Base-by-base conservation (phyloP, 2,113 vertebrate genomes). In the Lophochroa leadbeateri region DNA sequence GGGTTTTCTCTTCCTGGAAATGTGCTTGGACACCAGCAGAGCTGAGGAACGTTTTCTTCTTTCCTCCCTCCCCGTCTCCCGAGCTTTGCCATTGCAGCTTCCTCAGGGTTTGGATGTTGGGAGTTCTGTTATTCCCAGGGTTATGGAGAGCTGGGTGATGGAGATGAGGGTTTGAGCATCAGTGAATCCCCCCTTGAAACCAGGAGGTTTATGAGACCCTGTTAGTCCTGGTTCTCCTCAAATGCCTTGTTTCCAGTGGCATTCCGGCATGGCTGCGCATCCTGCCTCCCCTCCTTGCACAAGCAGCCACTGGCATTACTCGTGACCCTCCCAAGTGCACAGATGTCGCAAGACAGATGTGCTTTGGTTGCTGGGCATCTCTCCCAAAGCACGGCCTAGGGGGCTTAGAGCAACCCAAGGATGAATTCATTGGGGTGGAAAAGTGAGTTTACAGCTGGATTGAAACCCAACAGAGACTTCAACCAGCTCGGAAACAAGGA, bases 1-100 rank as follows among this genome's bases (percentile, higher is more conserved):
- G 79, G 67, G 28, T 1, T 33, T 44, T 64, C 90, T 77, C 55
- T 52, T 79, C 82, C 88, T 94, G 83, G 91, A 91, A 88, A 3
- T 0, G 0, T 11, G 27, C 31, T 93, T 14, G 13, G 70, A 49
- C 41, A 5, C 5, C 1, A 17, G n/a, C 9, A 9, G 18, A 13
- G 47, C 37, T 13, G 17, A 5, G 1, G 0, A 0, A 0, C 27
- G 1, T 5, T 27, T 23, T 19, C 21, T 60, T 31, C 13, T 55
- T 58, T 13, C 50, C 49, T 43, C 17, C 37, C 25, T 67, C 44
- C 23, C 19, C 6, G 52, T 46, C 20, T 46, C 53, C 60, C 61
- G 19, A 0, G 28, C 20, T 52, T 61, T 44, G 49, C 46, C 7
- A 8, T 2, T 9, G n/a, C 39, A 47, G 50, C 57, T 52, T 35